Conservation (phyloP, 2,113 vertebrate genomes). For the Octodon degus region DNA sequence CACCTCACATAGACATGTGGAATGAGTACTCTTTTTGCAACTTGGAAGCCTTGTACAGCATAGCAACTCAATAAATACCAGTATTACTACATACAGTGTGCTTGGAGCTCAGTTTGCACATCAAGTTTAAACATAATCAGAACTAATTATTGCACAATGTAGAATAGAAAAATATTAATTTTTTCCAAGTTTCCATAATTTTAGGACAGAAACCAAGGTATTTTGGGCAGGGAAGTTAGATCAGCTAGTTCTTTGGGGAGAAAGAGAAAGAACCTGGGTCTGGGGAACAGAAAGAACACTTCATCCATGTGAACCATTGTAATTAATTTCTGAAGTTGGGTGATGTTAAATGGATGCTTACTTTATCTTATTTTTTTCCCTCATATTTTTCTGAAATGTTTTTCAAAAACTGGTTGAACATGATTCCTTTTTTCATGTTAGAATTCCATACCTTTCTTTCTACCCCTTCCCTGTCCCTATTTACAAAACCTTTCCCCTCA, state of each 20-base stretch:
- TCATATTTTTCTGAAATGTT: conserved; percentile 16
- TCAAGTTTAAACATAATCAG: neutral
- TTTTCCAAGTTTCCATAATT: conserved; percentile 3
- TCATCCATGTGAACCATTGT: neutral
- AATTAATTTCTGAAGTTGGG: neutral
- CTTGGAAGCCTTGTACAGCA: neutral
- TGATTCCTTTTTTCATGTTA: neutral
- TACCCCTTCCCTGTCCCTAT: neutral
- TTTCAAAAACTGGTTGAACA: neutral
- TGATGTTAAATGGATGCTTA: neutral
- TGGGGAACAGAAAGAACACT: neutral
- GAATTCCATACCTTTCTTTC: neutral
- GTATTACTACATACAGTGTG: neutral
- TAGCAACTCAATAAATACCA: neutral
- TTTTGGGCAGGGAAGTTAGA: neutral
- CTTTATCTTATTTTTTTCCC: neutral
- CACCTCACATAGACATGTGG: neutral
- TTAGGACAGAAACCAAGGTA: conserved; percentile 8
- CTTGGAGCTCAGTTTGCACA: neutral
- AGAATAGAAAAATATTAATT: neutral
- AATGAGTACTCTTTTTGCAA: neutral
- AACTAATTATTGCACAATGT: neutral
- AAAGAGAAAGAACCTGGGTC: neutral
- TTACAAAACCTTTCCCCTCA: neutral
- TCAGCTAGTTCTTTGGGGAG: neutral